A percentile compares a stretch with the other conserved stretches of the same genome.
phyloP scores from a whole-genome alignment of 2,888 invertebrate genomes.

The Pollenia griseotomentosa region DNA sequence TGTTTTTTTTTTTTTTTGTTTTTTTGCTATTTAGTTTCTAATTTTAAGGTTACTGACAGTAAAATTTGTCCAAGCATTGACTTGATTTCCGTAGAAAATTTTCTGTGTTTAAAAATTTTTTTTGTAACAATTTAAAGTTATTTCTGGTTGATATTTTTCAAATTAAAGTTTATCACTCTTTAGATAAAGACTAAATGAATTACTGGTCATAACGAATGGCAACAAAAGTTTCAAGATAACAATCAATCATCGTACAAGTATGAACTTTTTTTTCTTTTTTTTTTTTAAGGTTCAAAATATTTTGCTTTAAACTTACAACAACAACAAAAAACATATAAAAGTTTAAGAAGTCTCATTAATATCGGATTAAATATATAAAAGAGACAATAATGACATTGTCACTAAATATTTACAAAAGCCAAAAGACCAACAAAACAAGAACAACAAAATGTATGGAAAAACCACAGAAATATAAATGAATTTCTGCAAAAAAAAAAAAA shows the following conservation, averaged over 20 bases:
- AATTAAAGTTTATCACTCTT: constrained; percentile 76
- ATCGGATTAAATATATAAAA: constrained; percentile 75
- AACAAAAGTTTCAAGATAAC: constrained; percentile 33
- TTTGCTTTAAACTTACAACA: constrained; percentile 7
- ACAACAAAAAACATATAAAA: constrained; percentile 56
- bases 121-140: not conserved
- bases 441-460: constrained; percentile 25
- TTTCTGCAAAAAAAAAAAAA: not conserved
- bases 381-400: constrained; percentile 73
- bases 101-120: not conserved
- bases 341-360: constrained; percentile 76
- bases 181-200: constrained; percentile 26
- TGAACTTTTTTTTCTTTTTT: constrained; percentile 7
- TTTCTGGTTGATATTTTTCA: not conserved
- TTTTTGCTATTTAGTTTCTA: too few relatives aligned
- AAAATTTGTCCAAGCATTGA: too few relatives aligned
- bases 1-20: too few relatives aligned
- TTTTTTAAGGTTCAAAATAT: constrained; percentile 18
- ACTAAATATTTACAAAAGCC: constrained; percentile 71
- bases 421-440: constrained; percentile 62
- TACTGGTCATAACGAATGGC: constrained; percentile 20
- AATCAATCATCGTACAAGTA: constrained; percentile 56
- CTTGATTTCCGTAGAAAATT: not conserved
- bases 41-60: too few relatives aligned
- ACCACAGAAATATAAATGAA: constrained; percentile 53